phyloP scores from a whole-genome alignment of 2,888 invertebrate genomes.

The Drosophila anomelani region DNA sequence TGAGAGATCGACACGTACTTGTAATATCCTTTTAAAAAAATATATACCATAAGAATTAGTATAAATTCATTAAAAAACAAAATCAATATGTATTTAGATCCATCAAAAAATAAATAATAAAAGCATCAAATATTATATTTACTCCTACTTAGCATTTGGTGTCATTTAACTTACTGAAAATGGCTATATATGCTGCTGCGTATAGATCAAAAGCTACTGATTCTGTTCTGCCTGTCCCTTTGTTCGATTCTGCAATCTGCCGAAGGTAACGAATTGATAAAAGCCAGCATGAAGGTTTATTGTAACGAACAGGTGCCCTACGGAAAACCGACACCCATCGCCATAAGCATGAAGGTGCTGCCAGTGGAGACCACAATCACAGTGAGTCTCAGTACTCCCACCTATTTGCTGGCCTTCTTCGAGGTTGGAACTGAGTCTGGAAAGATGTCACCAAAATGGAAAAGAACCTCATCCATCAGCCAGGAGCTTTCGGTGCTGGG shows the following conservation, averaged over 20 bases:
- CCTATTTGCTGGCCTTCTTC: conserved; percentile 17
- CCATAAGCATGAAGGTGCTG: conserved; percentile 9
- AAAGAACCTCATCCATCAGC: conserved; percentile 8
- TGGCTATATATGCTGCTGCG: conserved; percentile 25
- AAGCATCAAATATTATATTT: not conserved
- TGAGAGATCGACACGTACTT: too few species aligned
- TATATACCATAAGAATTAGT: not conserved
- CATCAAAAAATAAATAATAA: not conserved
- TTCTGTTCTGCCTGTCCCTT: conserved; percentile 2
- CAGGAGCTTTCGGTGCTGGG: not conserved
- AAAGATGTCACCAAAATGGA: not conserved
- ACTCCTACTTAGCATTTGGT: conserved; percentile 3
- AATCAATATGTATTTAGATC: too few species aligned
- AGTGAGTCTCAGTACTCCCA: conserved; percentile 18
- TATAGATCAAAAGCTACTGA: conserved; percentile 15
- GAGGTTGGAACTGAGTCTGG: not conserved
- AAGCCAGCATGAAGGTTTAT: conserved; percentile 19
- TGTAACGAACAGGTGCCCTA: conserved; percentile 23
- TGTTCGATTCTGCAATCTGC: conserved; percentile 2
- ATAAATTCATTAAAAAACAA: too few species aligned
- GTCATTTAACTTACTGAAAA: conserved; percentile 16
- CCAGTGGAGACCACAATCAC: conserved; percentile 8
- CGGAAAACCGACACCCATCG: conserved; percentile 15
- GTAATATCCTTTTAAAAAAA: too few species aligned
- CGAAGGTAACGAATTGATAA: conserved; percentile 3